Evolutionary conservation across 2,888 invertebrate species (phyloP), one percentile per base, ranked within the genome.

Genomic region (Drymonia ruficornis): DNA sequence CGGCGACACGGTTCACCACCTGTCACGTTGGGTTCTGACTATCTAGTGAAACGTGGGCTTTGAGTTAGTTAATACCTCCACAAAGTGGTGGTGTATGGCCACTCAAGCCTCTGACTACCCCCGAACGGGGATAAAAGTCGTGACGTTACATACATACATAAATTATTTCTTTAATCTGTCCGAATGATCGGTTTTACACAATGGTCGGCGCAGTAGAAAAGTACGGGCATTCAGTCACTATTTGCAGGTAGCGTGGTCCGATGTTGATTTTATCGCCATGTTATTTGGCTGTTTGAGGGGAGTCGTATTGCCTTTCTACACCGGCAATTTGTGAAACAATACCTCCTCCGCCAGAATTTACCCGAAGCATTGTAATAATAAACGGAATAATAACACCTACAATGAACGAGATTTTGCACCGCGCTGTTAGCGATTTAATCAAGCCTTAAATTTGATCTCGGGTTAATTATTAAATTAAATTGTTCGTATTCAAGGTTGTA

Each of bases 241-340:
- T 68, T 63, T 59, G 52, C 60, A 59, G 54, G 52, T 72, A 73
- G 74, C 74, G 74, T 74, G 78, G 68, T 53, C 58, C 68, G 72
- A 71, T 78, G 75, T 72, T 76, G 80, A 80, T 81, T 77, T 76
- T 78, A 82, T 84, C 77, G 63, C 63, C 53, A 56, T 62, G 69
- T 70, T 76, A 71, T 76, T 76, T 72, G 67, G 67, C 69, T 72
- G 68, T 76, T 76, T 61, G 61, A 63, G 66, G 71, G 56, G 65
- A 69, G 65, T 64, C 70, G 60, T 69, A 74, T 78, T 74, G 72
- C 74, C 69, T 72, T 74, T 67, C 63, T 63, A 72, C 63, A 71
- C 63, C 65, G 65, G 76, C 72, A 81, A 84, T 83, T 83, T 83
- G 75, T 71, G 68, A 78, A 81, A 78, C 77, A 78, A 81, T 80